A percentile compares a stretch with the other conserved stretches of the same genome.
phyloP scores from a whole-genome alignment of 2,888 invertebrate species.

The Pharmacophagus antenor region DNA sequence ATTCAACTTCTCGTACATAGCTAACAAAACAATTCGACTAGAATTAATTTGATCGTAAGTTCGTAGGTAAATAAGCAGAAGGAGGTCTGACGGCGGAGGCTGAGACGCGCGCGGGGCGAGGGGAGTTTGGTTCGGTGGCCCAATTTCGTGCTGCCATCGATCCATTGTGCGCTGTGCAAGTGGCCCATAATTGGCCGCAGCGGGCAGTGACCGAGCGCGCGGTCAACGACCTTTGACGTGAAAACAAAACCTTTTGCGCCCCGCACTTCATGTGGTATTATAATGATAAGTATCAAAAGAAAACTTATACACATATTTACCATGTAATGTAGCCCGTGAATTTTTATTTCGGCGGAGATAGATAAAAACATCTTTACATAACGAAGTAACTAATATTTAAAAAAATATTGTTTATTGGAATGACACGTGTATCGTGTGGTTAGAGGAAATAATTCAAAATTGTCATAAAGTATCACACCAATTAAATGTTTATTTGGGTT shows the following conservation, averaged over 20 bases:
- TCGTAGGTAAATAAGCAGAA: constrained; percentile 7
- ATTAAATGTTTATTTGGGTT: constrained; percentile 26
- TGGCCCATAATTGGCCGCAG: constrained; percentile 81
- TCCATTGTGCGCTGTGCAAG: constrained; percentile 81
- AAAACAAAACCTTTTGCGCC: constrained; percentile 72
- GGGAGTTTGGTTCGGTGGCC: constrained; percentile 64
- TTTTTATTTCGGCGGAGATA: neutral
- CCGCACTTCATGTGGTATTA: constrained; percentile 40
- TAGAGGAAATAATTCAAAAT: neutral
- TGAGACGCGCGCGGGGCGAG: constrained; percentile 44
- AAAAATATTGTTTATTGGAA: neutral
- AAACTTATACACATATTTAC: neutral
- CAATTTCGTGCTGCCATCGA: constrained; percentile 79
- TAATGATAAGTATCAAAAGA: constrained; percentile 30
- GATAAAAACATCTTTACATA: neutral
- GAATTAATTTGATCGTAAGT: constrained; percentile 22
- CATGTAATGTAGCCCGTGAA: neutral
- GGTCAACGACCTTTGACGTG: constrained; percentile 72
- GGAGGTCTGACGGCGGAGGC: constrained; percentile 31
- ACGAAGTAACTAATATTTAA: neutral
- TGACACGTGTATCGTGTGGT: neutral
- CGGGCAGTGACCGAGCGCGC: constrained; percentile 77
- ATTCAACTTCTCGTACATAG: constrained; percentile 12
- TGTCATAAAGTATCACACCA: neutral
- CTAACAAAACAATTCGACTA: constrained; percentile 8